phyloP scores from a whole-genome alignment of 2,797 vertebrate species.

The Eulemur mongoz region DNA sequence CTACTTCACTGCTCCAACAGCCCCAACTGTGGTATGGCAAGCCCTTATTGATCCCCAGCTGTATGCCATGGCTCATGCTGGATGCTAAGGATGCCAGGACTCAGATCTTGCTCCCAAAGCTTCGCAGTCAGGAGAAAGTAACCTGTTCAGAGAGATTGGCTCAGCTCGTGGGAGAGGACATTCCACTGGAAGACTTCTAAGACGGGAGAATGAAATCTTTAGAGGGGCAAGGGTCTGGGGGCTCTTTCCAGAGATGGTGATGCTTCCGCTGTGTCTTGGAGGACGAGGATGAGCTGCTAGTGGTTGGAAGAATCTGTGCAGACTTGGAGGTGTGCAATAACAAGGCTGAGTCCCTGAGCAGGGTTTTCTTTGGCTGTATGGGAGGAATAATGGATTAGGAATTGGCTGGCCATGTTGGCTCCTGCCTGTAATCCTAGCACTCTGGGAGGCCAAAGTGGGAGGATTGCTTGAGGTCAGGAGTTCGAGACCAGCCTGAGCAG shows the following conservation, averaged over 20 bases:
- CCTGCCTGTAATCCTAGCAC: too few species aligned
- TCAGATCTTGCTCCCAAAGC: too few species aligned
- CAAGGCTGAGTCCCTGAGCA: rapidly evolving
- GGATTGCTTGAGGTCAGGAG: too few species aligned
- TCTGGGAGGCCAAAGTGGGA: too few species aligned
- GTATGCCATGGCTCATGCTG: rapidly evolving
- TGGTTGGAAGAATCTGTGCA: not conserved
- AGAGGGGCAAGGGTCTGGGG: rapidly evolving
- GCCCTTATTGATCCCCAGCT: rapidly evolving
- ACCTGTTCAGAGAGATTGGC: rapidly evolving
- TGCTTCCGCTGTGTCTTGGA: not conserved
- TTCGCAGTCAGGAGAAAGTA: not conserved
- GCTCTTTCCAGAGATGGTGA: not conserved
- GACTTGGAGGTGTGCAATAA: not conserved
- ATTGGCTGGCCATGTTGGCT: too few species aligned
- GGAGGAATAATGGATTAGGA: not conserved
- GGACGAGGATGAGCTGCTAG: rapidly evolving
- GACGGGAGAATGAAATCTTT: not conserved
- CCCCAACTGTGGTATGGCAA: too few species aligned
- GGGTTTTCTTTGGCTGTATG: not conserved
- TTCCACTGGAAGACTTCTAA: not conserved
- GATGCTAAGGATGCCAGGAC: rapidly evolving
- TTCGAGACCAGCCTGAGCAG: too few species aligned
- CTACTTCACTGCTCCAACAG: not conserved
- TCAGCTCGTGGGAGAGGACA: not conserved